A percentile compares a stretch with the other conserved stretches of the same genome.
Conservation (phyloP, 2,113 vertebrate genomes). For the Seriola quinqueradiata region DNA sequence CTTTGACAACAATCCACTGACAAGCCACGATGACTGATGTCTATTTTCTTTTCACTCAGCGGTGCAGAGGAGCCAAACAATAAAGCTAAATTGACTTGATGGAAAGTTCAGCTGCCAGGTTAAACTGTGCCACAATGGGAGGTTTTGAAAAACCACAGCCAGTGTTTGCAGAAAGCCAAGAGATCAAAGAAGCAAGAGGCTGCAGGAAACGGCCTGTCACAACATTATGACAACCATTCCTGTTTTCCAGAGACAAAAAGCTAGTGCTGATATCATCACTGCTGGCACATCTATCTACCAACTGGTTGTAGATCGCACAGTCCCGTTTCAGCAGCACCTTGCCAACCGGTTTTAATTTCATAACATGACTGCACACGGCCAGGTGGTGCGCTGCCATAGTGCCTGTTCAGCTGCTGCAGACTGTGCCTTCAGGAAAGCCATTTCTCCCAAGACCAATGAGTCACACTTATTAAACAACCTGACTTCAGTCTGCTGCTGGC, state of each 20-base stretch:
- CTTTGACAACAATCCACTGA: conserved; percentile 17
- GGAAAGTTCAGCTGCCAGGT: conserved; percentile 58
- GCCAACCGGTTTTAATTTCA: conserved; percentile 46
- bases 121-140: conserved; percentile 33
- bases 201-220: conserved; percentile 64
- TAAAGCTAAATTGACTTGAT: conserved; percentile 34
- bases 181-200: conserved; percentile 17
- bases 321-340: neutral
- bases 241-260: conserved; percentile 48
- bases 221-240: conserved; percentile 56
- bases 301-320: conserved; percentile 9
- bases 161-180: conserved; percentile 30
- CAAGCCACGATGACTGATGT: conserved; percentile 44
- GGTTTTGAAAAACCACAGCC: conserved; percentile 42
- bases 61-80: conserved; percentile 43
- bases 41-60: conserved; percentile 38
- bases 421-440: conserved; percentile 15
- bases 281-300: conserved; percentile 2
- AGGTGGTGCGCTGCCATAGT: conserved; percentile 1
- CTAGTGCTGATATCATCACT: conserved; percentile 4
- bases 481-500: conserved; percentile 28
- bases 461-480: conserved; percentile 47
- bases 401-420: conserved; percentile 37
- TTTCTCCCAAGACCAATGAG: conserved; percentile 37
- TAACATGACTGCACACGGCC: conserved; percentile 23